Evolutionary conservation across 2,888 invertebrate genomes (phyloP).

Genomic region (Thymelicus acteon): DNA sequence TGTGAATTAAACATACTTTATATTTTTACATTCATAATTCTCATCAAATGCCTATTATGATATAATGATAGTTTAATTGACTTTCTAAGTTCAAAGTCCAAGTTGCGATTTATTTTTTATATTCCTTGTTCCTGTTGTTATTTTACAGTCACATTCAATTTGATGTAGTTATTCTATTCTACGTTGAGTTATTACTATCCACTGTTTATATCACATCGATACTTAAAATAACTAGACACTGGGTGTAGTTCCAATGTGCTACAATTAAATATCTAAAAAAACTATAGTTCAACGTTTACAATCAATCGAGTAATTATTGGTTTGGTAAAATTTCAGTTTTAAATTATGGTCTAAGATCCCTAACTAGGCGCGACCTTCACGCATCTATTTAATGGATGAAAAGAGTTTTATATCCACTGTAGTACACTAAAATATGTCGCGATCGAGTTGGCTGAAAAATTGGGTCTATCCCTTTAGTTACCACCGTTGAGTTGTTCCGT

Average conservation of each 20-base stretch:
- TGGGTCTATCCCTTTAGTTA: too few species aligned
- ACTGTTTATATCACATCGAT: neutral
- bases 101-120: neutral
- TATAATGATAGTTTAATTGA: constrained; percentile 2
- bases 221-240: neutral
- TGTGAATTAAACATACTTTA: too few species aligned
- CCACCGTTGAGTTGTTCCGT: too few species aligned
- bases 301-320: neutral
- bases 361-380: too few species aligned
- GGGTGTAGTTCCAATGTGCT: neutral
- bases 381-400: too few species aligned
- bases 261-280: neutral
- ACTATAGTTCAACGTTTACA: neutral
- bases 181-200: neutral
- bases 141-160: neutral
- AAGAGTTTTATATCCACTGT: too few species aligned
- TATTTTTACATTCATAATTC: neutral
- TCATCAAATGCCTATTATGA: neutral
- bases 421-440: too few species aligned
- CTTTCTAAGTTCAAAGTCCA: constrained; percentile 4
- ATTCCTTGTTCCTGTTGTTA: neutral
- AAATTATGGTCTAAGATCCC: too few species aligned
- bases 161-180: neutral
- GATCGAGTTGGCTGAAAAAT: too few species aligned
- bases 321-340: neutral